Percentiles rank a stretch among this genome's conserved stretches.
Evolutionary conservation across 1,140 invertebrate species (phyloP).

Genomic region (Copidosoma floridanum): DNA sequence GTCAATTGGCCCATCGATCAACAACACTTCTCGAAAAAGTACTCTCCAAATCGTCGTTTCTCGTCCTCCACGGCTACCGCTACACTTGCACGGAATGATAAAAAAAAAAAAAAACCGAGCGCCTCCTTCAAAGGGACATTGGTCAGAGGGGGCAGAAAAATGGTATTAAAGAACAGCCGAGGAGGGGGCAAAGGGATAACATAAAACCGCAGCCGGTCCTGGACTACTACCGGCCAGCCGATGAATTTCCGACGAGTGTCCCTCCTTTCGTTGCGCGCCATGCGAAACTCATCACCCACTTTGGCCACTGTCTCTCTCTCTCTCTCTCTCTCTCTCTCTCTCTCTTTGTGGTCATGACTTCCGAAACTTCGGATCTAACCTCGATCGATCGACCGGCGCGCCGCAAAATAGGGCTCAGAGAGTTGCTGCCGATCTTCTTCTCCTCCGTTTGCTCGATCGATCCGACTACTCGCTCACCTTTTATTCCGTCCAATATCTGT

Average conservation of each 20-base stretch:
- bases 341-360: not conserved
- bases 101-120: no score
- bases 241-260: not conserved
- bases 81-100: no score
- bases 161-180: not conserved
- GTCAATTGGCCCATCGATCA: no score
- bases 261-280: not conserved
- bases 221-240: not conserved
- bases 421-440: not conserved
- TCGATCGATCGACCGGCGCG: not conserved
- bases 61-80: no score
- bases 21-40: no score
- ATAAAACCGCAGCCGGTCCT: not conserved
- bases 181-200: not conserved
- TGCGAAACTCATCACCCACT: no score
- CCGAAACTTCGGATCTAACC: not conserved
- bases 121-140: no score
- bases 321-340: not conserved
- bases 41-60: no score
- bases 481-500: no score
- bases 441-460: no score
- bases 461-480: no score
- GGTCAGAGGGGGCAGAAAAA: no score
- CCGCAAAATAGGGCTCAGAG: not conserved
- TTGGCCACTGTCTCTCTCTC: conserved; percentile 1